Evolutionary conservation across 2,797 vertebrate species (phyloP), one percentile per base, ranked within the genome.

Genomic region (Crypturellus tataupa): DNA sequence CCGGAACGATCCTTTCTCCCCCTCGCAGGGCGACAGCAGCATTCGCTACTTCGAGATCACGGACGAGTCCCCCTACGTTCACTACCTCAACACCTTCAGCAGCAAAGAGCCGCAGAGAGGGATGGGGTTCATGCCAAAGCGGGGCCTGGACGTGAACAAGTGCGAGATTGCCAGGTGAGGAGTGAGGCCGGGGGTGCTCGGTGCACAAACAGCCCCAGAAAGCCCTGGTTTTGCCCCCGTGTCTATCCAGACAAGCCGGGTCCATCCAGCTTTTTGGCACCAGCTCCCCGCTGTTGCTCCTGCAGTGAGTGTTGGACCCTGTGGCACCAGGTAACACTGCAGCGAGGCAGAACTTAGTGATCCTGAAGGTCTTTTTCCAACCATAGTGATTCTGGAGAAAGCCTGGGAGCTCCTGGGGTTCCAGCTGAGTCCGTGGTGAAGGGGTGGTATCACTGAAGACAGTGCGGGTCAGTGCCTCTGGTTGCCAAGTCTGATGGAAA

Each of bases 31-130:
- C 1, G 99, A 99, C 98, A 99, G 99, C 98, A 99, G 99, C 97
- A 99, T 99, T 95, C 99, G 99, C 90, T 99, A 99, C 97, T 99
- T 99, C 68, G 99, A 99, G 98, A 98, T 99, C 97, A 99, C 99
- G 0, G 99, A 99, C 0, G 99, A 99, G 89, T 98, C 98, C 39
- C 99, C 99, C 0, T 99, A 98, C 6, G 98, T 99, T 94, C 99
- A 99, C 98, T 99, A 98, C 98, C 99, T 99, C 97, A 99, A 96
- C 98, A 99, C 98, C 21, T 99, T 99, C 95, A 98, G 97, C 98
- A 99, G 98, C 97, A 99, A 99, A 96, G 99, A 99, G 97, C 99
- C 99, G 8, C 99, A 99, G 98, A 97, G 99, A 87, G 99, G 99
- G 44, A 99, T 99, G 99, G 99, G 99, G n/a, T 99, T 98, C 98